Conservation (phyloP, 2,888 invertebrate genomes). For the Ceratothoa steindachneri region DNA sequence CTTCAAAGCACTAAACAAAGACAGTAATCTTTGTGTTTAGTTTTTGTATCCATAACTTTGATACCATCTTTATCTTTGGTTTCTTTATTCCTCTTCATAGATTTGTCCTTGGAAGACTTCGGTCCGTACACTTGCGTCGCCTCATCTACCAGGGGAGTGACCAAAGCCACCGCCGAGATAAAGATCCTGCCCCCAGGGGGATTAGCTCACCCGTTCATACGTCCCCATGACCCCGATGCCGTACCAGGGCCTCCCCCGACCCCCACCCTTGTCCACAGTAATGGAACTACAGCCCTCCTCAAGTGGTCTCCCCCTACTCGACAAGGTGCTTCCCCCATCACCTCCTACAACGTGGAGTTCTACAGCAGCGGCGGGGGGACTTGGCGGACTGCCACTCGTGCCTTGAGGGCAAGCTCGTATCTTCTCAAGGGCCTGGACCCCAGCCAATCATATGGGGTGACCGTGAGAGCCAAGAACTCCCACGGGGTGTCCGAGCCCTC, state of each 20-base stretch:
- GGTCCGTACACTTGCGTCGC: constrained; percentile 36
- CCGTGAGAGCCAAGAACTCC: constrained; percentile 36
- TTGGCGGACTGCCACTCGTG: constrained; percentile 28
- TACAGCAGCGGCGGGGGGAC: constrained; percentile 31
- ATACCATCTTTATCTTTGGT: no score
- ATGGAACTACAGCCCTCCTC: constrained; percentile 29
- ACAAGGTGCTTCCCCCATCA: constrained; percentile 25
- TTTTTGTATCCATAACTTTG: no score
- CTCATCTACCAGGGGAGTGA: constrained; percentile 30
- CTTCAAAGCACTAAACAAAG: no score
- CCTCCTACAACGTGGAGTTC: constrained; percentile 32
- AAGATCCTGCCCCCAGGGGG: constrained; percentile 10
- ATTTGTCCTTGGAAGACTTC: constrained; percentile 20
- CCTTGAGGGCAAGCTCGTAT: constrained; percentile 13
- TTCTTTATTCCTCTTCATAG: background rate
- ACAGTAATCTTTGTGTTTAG: no score
- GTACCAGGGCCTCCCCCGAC: constrained; percentile 24
- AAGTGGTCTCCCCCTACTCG: constrained; percentile 28
- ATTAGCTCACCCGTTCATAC: background rate
- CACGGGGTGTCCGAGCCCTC: constrained; percentile 40
- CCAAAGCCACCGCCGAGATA: constrained; percentile 22
- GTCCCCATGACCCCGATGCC: constrained; percentile 22
- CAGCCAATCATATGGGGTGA: constrained; percentile 33
- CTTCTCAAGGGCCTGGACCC: constrained; percentile 29
- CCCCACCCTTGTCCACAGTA: constrained; percentile 22